phyloP scores from a whole-genome alignment of 2,888 invertebrate genomes.

The Incurvaria masculella region DNA sequence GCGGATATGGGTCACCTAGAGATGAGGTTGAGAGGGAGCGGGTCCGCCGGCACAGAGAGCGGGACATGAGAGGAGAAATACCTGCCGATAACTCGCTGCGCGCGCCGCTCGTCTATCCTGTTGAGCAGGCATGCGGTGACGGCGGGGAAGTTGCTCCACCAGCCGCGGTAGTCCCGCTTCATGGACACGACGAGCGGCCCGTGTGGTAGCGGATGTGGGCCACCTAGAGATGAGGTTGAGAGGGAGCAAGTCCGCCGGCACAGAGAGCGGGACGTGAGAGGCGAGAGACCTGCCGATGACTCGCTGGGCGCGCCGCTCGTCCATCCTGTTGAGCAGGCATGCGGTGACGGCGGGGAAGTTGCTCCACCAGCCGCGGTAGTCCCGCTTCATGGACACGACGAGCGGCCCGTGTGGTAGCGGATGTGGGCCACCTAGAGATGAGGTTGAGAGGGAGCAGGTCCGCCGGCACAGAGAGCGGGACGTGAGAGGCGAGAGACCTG shows the following conservation, averaged over 20 bases:
- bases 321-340: slow-evolving; percentile 36
- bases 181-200: slow-evolving; percentile 48
- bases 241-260: no score
- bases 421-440: no score
- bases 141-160: slow-evolving; percentile 46
- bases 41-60: no score
- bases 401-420: slow-evolving; percentile 29
- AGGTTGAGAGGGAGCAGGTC: no score
- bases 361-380: slow-evolving; percentile 43
- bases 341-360: slow-evolving; percentile 47
- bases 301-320: slow-evolving; percentile 28
- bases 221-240: no score
- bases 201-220: no score
- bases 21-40: no score
- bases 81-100: slow-evolving; percentile 28
- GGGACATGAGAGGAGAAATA: no score
- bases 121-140: slow-evolving; percentile 44
- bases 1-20: no score
- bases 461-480: no score
- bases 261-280: no score
- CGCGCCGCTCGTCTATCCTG: slow-evolving; percentile 31
- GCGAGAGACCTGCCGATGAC: slow-evolving; percentile 27
- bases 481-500: slow-evolving; percentile 22
- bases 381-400: slow-evolving; percentile 43
- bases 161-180: slow-evolving; percentile 40